A percentile compares a stretch with the other conserved stretches of the same genome.
Evolutionary conservation across 1,140 invertebrate genomes (phyloP).

Genomic region (Dendroctonus ponderosae): DNA sequence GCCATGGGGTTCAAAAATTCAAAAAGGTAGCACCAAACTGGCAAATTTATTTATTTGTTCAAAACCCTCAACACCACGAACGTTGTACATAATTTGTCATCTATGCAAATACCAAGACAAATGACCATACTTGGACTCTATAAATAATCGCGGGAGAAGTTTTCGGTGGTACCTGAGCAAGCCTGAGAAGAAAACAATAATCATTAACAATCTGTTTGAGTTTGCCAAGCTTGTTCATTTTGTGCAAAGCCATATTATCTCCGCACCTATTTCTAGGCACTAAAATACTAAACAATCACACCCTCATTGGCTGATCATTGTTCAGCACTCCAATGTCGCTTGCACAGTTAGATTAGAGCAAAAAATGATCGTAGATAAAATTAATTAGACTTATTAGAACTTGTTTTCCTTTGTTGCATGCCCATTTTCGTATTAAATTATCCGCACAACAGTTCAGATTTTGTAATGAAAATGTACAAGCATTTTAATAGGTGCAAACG

Average conservation of each 20-base stretch:
- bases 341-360: neutral
- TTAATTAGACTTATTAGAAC: conserved; percentile 1
- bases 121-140: neutral
- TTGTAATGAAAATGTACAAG: neutral
- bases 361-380: conserved; percentile 3
- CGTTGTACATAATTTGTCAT: conserved; percentile 19
- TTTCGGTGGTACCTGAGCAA: no score
- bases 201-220: neutral
- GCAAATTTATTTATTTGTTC: conserved; percentile 15
- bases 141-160: neutral
- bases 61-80: conserved; percentile 12
- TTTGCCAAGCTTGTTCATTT: neutral
- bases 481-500: no score
- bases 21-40: conserved; percentile 11
- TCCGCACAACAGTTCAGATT: neutral
- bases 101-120: conserved; percentile 13
- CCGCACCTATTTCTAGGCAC: neutral
- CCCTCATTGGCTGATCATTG: neutral
- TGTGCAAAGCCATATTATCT: no score
- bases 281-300: no score
- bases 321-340: neutral
- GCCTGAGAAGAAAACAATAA: neutral
- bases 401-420: conserved; percentile 1
- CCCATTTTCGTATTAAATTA: neutral
- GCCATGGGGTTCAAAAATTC: conserved; percentile 1